A percentile compares a stretch with the other conserved stretches of the same genome.
These are phyloP conservation scores for Stigmatopora argus DNA, from an alignment of 2,113 vertebrate species.

Conservation along the genomic window DNA sequence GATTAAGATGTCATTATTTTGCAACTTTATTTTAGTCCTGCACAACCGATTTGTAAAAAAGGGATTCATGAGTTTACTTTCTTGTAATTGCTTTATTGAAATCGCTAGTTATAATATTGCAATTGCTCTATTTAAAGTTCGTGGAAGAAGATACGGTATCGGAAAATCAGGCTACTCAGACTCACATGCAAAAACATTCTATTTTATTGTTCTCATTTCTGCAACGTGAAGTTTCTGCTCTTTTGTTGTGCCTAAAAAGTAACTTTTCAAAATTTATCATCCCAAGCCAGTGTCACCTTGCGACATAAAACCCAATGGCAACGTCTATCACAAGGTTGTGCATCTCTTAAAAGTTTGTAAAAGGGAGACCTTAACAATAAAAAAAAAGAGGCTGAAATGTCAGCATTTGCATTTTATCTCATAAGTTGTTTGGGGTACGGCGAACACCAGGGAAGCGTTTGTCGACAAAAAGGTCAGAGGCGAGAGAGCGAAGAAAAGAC, in stretches of 20 bases:
- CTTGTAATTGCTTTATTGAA: too few species aligned
- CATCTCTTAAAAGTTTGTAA: background rate
- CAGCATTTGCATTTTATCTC: conserved; percentile 58
- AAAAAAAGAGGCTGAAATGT: conserved; percentile 50
- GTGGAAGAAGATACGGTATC: too few species aligned
- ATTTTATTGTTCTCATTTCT: too few species aligned
- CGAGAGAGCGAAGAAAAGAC: conserved; percentile 32
- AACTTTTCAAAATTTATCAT: background rate
- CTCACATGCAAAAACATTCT: too few species aligned
- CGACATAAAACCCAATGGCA: conserved; percentile 37
- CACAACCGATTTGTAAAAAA: too few species aligned
- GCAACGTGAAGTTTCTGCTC: too few species aligned
- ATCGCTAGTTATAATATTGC: too few species aligned
- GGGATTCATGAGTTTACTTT: too few species aligned
- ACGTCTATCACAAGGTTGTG: conserved; percentile 15
- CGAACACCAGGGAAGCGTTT: conserved; percentile 41
- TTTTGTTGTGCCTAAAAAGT: background rate
- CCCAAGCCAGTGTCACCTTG: background rate
- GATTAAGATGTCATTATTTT: too few species aligned
- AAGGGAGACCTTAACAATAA: background rate
- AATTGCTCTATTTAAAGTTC: too few species aligned
- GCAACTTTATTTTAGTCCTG: too few species aligned
- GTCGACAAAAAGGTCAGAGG: conserved; percentile 59
- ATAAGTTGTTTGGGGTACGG: conserved; percentile 36
- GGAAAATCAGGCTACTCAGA: too few species aligned